Base-by-base conservation (phyloP, 2,888 invertebrate genomes). In the Cryptocheilus praepositus region DNA sequence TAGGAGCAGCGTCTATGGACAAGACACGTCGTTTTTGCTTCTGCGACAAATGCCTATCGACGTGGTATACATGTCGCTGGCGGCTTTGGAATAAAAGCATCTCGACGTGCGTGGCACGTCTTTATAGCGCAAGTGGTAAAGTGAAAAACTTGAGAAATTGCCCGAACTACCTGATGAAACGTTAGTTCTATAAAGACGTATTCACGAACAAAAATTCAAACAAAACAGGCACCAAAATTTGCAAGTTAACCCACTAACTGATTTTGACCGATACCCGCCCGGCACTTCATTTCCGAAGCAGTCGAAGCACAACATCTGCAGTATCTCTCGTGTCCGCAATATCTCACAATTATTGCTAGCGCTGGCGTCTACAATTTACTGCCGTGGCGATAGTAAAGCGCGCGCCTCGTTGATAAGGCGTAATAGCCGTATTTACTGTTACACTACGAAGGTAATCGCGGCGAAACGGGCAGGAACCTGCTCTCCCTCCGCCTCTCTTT, bases 341-440 rank as follows among this genome's bases (percentile, higher is more conserved):
- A 60, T 60, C 60, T 60, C 60, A 60, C 60, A 28, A 52, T 52
- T 43, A 60, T 52, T 60, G 21, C 51, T 19, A 51, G 18, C 16
- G 44, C 15, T 16, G n/a, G 43, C 19, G 51, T 18, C 15, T 51
- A 60, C 25, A 60, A 60, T 60, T 60, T 60, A 60, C 51, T 52
- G 36, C 28, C 60, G 51, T 11, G 36, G 36, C 52, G 60, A 60
- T 60, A 60, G 60, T 60, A 60, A 60, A 60, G 52, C 52, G 51
- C 25, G 19, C 28, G 18, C 21, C 21, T 21, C 36, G 60, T 51
- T 52, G 60, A 60, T 60, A 60, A 60, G 60, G 28, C 51, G 51
- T 60, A 60, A 60, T 51, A 51, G 36, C 60, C 18, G 51, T 60
- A 60, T 60, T 60, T 60, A 60, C 60, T 60, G 28, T 43, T 49